phyloP scores from a whole-genome alignment of 2,888 invertebrate genomes.

The Eremobia ochroleuca region DNA sequence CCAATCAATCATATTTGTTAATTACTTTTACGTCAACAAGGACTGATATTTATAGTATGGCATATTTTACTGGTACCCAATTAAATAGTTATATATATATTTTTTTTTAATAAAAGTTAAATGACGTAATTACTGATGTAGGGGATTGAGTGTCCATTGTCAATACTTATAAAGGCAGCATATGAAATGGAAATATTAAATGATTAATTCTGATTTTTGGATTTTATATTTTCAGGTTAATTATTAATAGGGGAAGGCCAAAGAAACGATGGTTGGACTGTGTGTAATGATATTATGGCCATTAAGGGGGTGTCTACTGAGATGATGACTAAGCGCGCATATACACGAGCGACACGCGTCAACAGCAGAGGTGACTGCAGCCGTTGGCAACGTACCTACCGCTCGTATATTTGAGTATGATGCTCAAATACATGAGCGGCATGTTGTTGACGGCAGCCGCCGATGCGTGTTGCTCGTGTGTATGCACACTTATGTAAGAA shows the following conservation, averaged over 20 bases:
- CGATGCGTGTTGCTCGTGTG: too few species aligned
- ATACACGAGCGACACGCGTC: too few species aligned
- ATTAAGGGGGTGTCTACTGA: background rate
- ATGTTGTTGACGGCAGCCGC: too few species aligned
- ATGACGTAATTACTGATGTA: background rate
- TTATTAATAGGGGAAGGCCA: background rate
- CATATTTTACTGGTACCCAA: background rate
- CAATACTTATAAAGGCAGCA: background rate
- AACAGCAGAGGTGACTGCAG: too few species aligned
- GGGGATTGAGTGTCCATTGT: background rate
- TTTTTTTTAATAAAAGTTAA: background rate
- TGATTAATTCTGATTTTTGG: background rate
- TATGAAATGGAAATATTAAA: background rate
- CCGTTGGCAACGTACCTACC: too few species aligned
- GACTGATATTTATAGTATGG: slow-evolving; percentile 23
- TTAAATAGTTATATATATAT: slow-evolving; percentile 8
- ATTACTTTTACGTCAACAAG: slow-evolving; percentile 40
- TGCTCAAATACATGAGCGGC: too few species aligned
- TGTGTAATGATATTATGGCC: background rate
- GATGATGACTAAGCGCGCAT: too few species aligned
- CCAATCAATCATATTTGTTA: slow-evolving; percentile 41
- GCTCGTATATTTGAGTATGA: too few species aligned
- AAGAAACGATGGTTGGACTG: background rate
- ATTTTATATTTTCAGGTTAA: background rate
- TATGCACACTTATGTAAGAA: too few species aligned